Percentiles rank a stretch among this genome's conserved stretches.
These are phyloP conservation scores for Puntigrus tetrazona DNA, from an alignment of 2,113 vertebrate genomes.

Conservation along the genomic window DNA sequence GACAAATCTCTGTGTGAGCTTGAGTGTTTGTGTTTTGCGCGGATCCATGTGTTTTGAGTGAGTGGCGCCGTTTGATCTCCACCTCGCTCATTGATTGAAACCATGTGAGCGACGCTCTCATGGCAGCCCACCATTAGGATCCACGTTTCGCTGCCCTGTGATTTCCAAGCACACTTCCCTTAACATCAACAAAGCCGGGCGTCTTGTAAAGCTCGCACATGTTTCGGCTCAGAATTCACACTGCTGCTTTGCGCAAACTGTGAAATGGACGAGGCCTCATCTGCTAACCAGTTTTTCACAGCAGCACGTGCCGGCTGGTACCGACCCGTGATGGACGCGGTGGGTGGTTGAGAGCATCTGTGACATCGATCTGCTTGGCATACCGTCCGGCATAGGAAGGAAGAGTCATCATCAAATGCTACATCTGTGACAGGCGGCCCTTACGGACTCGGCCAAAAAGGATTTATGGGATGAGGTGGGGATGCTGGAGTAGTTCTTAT, in stretches of 20 bases:
- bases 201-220: constrained; percentile 1
- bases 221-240: constrained; percentile 32
- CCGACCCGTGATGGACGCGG: constrained; percentile 18
- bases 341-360: constrained; percentile 38
- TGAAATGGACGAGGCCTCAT: constrained; percentile 25
- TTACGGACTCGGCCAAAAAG: constrained; percentile 64
- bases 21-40: neutral
- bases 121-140: constrained; percentile 40
- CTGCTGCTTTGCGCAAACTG: constrained; percentile 27
- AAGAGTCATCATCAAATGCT: constrained; percentile 45
- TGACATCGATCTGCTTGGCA: constrained; percentile 46
- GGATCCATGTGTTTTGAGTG: constrained; percentile 16
- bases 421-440: constrained; percentile 48
- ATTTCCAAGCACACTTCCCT: neutral
- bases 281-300: constrained; percentile 14
- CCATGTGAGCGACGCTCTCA: constrained; percentile 6
- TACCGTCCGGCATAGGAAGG: neutral
- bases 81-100: constrained; percentile 6
- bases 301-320: constrained; percentile 36
- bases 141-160: constrained; percentile 6
- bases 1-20: constrained; percentile 5
- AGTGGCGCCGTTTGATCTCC: constrained; percentile 11
- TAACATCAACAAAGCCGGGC: constrained; percentile 29
- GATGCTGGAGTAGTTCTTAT: constrained; percentile 40
- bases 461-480: constrained; percentile 51